Conservation (phyloP, 2,797 vertebrate genomes). For the Cirrhinus molitorella region DNA sequence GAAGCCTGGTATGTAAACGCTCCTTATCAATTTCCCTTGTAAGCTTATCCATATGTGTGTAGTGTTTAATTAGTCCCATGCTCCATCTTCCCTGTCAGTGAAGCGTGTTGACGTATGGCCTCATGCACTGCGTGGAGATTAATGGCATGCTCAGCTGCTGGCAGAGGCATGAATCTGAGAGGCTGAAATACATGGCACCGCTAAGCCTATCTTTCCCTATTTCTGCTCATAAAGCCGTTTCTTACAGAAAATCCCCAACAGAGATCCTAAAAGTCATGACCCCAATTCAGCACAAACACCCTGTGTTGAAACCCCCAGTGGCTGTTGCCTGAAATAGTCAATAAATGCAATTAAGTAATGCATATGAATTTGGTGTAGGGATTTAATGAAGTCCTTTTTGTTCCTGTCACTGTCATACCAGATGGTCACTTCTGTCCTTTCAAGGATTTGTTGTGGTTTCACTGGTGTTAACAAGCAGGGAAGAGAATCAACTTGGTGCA, state of each 20-base stretch:
- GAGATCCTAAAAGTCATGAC: constrained; percentile 12
- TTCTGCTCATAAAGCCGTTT: constrained; percentile 1
- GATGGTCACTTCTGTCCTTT: neutral
- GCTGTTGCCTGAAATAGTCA: neutral
- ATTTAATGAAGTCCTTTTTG: neutral
- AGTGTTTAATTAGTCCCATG: constrained; percentile 20
- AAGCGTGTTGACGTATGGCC: neutral
- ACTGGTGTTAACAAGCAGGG: neutral
- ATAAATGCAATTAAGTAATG: constrained; percentile 25
- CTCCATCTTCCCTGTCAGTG: constrained; percentile 17
- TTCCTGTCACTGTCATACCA: neutral
- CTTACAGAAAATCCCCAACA: neutral
- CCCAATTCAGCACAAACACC: neutral
- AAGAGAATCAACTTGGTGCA: neutral
- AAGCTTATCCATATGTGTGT: constrained; percentile 1
- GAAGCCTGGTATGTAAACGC: constrained; percentile 34
- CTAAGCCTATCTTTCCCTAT: neutral
- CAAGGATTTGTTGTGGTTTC: neutral
- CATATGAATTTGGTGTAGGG: neutral
- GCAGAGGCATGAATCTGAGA: too few relatives aligned
- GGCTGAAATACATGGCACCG: neutral
- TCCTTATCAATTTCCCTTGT: constrained; percentile 21
- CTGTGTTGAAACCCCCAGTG: neutral
- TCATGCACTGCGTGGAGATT: neutral
- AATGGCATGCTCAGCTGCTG: neutral